Conservation (phyloP, 1,140 invertebrate species). For the Hycleus phaleratus region DNA sequence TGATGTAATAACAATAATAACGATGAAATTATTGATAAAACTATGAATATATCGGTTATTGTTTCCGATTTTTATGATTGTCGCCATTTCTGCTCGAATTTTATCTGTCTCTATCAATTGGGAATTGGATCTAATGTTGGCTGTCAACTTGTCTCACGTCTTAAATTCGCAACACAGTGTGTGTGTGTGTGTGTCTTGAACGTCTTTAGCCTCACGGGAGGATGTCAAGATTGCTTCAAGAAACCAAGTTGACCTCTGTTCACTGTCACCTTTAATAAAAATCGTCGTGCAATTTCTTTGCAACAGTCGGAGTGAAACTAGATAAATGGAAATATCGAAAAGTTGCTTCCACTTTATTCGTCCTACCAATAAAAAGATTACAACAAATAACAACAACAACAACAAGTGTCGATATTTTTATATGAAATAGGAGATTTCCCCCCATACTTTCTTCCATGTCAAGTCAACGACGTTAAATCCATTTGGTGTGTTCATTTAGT, state of each 20-base stretch:
- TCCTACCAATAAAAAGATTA: too few relatives aligned
- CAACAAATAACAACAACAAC: background rate
- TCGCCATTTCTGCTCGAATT: background rate
- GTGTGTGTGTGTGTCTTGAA: background rate
- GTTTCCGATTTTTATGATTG: background rate
- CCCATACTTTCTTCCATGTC: constrained; percentile 15
- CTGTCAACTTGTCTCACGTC: constrained; percentile 16
- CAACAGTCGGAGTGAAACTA: background rate
- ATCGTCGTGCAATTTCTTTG: constrained; percentile 3
- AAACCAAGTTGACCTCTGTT: constrained; percentile 26
- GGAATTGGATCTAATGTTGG: background rate
- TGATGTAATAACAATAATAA: background rate
- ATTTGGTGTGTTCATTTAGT: constrained; percentile 37
- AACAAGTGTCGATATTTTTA: constrained; percentile 9
- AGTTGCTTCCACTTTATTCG: too few relatives aligned
- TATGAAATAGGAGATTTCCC: background rate
- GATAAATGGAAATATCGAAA: too few relatives aligned
- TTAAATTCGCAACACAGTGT: constrained; percentile 2
- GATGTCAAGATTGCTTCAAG: constrained; percentile 18
- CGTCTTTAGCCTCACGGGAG: constrained; percentile 9
- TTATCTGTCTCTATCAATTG: background rate
- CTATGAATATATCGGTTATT: background rate
- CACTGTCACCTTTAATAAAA: constrained; percentile 29
- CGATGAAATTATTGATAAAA: background rate
- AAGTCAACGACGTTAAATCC: constrained; percentile 24